These are phyloP conservation scores for Drosophila subquinaria DNA, from an alignment of 2,888 invertebrate genomes.

Conservation along the genomic window DNA sequence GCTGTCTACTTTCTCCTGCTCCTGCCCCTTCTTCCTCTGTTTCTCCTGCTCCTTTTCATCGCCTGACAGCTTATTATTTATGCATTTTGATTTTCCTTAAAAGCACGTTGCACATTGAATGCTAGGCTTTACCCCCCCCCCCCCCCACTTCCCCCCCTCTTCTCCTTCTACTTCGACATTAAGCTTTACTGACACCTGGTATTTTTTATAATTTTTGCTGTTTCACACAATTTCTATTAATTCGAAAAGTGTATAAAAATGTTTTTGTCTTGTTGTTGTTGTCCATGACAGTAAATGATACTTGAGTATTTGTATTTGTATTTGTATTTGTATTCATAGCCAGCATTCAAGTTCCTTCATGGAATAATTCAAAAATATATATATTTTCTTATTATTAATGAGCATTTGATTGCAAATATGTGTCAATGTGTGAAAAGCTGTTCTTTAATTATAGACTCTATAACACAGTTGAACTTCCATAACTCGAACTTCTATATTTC, in stretches of 20 bases:
- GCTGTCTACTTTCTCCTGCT: constrained; percentile 9
- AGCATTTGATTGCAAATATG: constrained; percentile 4
- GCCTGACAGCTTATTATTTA: constrained; percentile 57
- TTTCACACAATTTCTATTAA: constrained; percentile 34
- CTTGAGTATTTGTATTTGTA: constrained; percentile 10
- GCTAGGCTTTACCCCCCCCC: constrained; percentile 7
- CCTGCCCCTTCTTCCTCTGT: background rate
- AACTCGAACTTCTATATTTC: no score
- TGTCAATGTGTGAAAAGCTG: background rate
- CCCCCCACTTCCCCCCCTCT: background rate
- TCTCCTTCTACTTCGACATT: background rate
- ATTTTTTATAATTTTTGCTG: constrained; percentile 44
- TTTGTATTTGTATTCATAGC: constrained; percentile 12
- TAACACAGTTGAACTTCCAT: background rate
- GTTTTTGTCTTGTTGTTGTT: constrained; percentile 24
- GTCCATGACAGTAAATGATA: constrained; percentile 8
- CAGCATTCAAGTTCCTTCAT: background rate
- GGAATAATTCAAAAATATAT: no score
- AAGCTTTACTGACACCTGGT: constrained; percentile 54
- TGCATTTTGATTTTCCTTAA: constrained; percentile 78
- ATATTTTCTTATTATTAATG: constrained; percentile 11
- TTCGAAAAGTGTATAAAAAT: constrained; percentile 33
- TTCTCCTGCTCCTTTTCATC: constrained; percentile 4
- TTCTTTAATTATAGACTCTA: background rate
- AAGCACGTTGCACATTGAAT: constrained; percentile 52